phyloP scores from a whole-genome alignment of 2,113 vertebrate species.

The Boulengeromyrus knoepffleri region DNA sequence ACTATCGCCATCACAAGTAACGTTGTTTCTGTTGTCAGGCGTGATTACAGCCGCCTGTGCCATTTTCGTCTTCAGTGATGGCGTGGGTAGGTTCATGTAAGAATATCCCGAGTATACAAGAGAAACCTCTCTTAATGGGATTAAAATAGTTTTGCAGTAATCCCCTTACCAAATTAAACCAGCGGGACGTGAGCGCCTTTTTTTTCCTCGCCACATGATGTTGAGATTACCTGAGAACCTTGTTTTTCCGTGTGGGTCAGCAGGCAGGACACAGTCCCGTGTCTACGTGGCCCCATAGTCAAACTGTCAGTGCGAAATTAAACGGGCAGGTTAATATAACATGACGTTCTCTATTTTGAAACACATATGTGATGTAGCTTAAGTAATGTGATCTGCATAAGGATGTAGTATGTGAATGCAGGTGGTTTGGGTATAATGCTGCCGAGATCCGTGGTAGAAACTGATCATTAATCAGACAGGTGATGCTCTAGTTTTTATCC shows the following conservation, averaged over 20 bases:
- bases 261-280: neutral
- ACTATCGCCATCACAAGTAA: neutral
- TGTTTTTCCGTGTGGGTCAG: conserved; percentile 6
- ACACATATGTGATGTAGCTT: neutral
- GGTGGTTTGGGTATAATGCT: neutral
- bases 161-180: conserved; percentile 52
- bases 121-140: conserved; percentile 42
- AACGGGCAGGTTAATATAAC: neutral
- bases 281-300: neutral
- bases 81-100: neutral
- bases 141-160: conserved; percentile 57
- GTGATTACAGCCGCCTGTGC: neutral
- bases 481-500: neutral
- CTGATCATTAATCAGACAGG: neutral
- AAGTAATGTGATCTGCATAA: neutral
- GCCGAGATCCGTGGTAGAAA: neutral
- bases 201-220: conserved; percentile 48
- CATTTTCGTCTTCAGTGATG: neutral
- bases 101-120: neutral
- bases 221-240: conserved; percentile 22
- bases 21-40: neutral
- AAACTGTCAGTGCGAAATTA: neutral
- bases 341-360: neutral
- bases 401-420: neutral
- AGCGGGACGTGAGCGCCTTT: conserved; percentile 15